A percentile compares a stretch with the other conserved stretches of the same genome.
phyloP scores from a whole-genome alignment of 2,888 invertebrate species.

The Aspidapion aeneum region DNA sequence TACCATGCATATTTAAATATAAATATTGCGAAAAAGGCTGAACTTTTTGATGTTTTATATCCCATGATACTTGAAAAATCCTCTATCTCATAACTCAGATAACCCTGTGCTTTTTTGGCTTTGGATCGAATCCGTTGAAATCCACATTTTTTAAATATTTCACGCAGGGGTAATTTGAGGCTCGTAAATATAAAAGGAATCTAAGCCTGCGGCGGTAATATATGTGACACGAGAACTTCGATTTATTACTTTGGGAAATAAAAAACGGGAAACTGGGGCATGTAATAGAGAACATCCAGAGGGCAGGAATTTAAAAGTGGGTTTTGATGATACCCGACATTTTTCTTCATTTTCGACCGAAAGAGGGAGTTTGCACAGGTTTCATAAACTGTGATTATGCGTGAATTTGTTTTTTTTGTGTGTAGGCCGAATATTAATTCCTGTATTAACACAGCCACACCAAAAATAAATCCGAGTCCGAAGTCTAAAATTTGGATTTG shows the following conservation, averaged over 20 bases:
- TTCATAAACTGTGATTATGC: no score
- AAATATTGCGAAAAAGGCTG: no score
- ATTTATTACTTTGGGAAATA: constrained; percentile 21
- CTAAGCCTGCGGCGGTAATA: constrained; percentile 18
- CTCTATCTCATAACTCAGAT: background rate
- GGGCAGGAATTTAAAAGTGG: background rate
- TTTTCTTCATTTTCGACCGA: no score
- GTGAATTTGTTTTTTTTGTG: no score
- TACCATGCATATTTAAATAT: no score
- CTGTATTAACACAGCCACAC: no score
- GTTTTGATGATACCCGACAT: background rate
- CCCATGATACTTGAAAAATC: background rate
- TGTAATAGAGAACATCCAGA: background rate
- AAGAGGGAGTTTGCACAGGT: no score
- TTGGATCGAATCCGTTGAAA: constrained; percentile 4
- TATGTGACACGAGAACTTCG: constrained; percentile 22
- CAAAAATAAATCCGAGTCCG: no score
- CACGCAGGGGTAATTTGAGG: constrained; percentile 19
- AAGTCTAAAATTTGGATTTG: no score
- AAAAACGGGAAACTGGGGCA: constrained; percentile 15
- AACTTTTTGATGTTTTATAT: no score
- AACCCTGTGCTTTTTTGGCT: constrained; percentile 2
- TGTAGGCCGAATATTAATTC: no score
- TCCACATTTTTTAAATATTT: constrained; percentile 24
- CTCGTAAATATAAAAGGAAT: constrained; percentile 19